Evolutionary conservation across 2,888 invertebrate species (phyloP).

Genomic region (Sarcophaga rosellei): DNA sequence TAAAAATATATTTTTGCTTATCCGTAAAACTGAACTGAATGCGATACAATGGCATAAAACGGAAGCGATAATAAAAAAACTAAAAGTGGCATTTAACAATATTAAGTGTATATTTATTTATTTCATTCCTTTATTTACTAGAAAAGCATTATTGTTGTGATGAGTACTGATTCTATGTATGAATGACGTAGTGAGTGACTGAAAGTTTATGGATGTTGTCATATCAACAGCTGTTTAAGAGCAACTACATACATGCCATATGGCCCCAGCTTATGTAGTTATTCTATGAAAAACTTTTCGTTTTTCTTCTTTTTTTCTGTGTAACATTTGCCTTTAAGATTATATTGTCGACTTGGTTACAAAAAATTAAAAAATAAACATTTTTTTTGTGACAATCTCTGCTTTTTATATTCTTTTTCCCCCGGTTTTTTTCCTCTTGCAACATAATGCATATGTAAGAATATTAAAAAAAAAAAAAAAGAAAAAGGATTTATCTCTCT

Average conservation of each 20-base stretch:
- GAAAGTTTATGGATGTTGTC: constrained; percentile 51
- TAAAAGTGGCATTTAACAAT: constrained; percentile 54
- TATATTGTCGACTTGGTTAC: constrained; percentile 56
- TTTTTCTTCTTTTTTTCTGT: constrained; percentile 4
- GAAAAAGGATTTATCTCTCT: constrained; percentile 54
- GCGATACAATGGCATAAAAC: not conserved
- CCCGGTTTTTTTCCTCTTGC: constrained; percentile 5
- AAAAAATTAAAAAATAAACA: constrained; percentile 6
- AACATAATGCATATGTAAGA: constrained; percentile 22
- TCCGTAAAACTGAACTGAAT: not conserved
- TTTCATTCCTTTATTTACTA: not conserved
- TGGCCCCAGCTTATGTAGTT: not conserved
- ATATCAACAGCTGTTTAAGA: constrained; percentile 47
- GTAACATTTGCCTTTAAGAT: constrained; percentile 61
- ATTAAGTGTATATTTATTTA: constrained; percentile 47
- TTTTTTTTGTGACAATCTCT: constrained; percentile 15
- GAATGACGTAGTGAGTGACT: constrained; percentile 1
- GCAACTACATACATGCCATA: not conserved
- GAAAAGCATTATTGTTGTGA: too few relatives aligned
- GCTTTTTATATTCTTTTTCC: constrained; percentile 3
- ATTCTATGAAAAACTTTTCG: not conserved
- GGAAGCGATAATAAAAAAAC: constrained; percentile 5
- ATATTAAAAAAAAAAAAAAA: not conserved
- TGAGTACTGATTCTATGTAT: too few relatives aligned
- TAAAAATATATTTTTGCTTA: not conserved